Conservation (phyloP, 2,888 invertebrate species). For the Euplexia lucipara region DNA sequence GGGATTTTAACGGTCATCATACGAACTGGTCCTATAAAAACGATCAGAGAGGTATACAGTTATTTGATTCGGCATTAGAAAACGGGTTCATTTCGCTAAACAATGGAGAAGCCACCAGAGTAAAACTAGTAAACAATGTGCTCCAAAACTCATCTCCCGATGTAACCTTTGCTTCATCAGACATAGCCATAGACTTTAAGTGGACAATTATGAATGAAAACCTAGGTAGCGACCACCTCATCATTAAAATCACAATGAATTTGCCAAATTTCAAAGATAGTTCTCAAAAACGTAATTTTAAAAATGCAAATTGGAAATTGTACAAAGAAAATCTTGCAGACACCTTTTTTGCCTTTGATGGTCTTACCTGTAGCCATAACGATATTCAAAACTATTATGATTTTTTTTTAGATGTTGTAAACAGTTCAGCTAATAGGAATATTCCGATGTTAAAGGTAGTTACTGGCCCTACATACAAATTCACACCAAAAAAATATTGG, state of each 20-base stretch:
- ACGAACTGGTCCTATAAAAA: too few species aligned
- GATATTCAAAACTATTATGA: too few species aligned
- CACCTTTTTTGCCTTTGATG: too few species aligned
- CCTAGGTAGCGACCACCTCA: neutral
- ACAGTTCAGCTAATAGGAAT: too few species aligned
- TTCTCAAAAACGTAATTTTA: constrained; percentile 10
- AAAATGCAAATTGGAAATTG: constrained; percentile 8
- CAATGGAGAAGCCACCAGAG: neutral
- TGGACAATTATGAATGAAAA: neutral
- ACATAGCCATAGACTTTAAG: neutral
- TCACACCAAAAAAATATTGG: neutral
- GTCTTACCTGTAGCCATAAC: neutral
- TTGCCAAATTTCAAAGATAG: neutral
- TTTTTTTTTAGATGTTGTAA: too few species aligned
- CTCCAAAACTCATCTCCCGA: neutral
- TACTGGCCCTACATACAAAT: too few species aligned
- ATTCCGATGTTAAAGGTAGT: too few species aligned
- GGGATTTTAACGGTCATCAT: too few species aligned
- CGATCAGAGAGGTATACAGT: neutral
- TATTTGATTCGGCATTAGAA: neutral
- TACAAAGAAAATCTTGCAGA: too few species aligned
- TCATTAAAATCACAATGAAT: constrained; percentile 1
- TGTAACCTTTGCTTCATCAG: neutral
- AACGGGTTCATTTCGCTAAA: neutral
- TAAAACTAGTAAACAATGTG: neutral